These are phyloP conservation scores for Psephotus haematonotus DNA, from an alignment of 2,113 vertebrate species.

Conservation along the genomic window DNA sequence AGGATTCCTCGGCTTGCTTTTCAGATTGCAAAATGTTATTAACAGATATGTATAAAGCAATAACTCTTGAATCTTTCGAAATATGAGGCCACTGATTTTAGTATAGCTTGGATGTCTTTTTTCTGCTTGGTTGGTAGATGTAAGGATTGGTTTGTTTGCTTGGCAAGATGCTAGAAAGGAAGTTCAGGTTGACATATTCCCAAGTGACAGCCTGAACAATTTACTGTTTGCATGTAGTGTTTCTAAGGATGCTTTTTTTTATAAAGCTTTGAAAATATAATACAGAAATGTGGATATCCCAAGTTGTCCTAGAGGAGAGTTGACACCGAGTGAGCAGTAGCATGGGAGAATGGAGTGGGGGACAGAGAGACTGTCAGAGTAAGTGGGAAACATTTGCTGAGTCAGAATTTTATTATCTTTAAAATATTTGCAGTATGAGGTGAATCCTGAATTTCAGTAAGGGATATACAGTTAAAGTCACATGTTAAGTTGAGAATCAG, in stretches of 20 bases:
- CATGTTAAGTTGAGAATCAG: not conserved
- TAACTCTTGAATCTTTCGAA: not conserved
- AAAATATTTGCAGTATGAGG: not conserved
- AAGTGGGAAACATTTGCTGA: not conserved
- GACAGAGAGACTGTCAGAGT: not conserved
- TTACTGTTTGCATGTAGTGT: not conserved
- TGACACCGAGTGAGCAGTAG: not conserved
- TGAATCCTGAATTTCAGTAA: not conserved
- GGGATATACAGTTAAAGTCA: not conserved
- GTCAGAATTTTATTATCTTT: not conserved
- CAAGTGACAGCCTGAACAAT: not conserved
- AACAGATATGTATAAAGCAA: not conserved
- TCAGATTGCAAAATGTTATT: not conserved
- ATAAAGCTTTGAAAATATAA: not conserved
- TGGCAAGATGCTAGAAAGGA: not conserved
- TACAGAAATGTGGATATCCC: not conserved
- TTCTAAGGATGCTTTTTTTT: not conserved
- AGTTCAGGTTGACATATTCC: fast-evolving
- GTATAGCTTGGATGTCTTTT: not conserved
- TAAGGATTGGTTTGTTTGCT: not conserved
- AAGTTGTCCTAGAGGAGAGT: not conserved
- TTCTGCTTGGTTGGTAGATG: not conserved
- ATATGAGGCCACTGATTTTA: not conserved
- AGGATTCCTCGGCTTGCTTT: not conserved
- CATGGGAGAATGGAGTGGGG: not conserved